Conservation (phyloP, 2,888 invertebrate genomes). For the Eurytoma adleriae region DNA sequence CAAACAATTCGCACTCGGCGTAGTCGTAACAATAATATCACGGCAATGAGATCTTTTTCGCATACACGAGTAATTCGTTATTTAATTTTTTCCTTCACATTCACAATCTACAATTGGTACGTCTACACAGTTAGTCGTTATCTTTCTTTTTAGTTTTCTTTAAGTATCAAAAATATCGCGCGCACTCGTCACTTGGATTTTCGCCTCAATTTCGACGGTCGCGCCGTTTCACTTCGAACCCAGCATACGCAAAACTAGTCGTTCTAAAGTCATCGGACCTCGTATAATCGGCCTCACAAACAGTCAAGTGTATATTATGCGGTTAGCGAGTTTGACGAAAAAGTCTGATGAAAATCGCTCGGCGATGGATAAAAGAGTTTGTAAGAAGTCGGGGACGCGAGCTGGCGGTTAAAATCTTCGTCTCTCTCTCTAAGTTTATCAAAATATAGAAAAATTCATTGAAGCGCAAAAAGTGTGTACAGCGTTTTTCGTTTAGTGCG, state of each 20-base stretch:
- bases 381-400: constrained; percentile 23
- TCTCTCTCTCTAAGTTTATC: constrained; percentile 24
- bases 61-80: constrained; percentile 7
- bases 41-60: constrained; percentile 41
- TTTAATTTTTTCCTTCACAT: background rate
- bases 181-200: constrained; percentile 2
- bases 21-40: constrained; percentile 16
- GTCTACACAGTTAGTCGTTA: background rate
- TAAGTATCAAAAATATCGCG: constrained; percentile 55
- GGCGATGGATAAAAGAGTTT: background rate
- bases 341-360: constrained; percentile 55
- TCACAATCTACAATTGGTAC: constrained; percentile 43
- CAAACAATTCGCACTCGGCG: constrained; percentile 27
- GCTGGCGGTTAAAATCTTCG: constrained; percentile 16
- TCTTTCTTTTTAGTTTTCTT: background rate
- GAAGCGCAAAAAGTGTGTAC: constrained; percentile 37
- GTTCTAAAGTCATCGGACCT: constrained; percentile 5
- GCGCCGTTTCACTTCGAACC: constrained; percentile 28
- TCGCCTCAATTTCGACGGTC: constrained; percentile 3
- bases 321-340: constrained; percentile 38
- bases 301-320: constrained; percentile 43
- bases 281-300: background rate
- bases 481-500: constrained; percentile 44
- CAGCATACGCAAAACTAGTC: constrained; percentile 52
- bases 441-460: constrained; percentile 47